Evolutionary conservation across 2,797 vertebrate genomes (phyloP), one percentile per base, ranked within the genome.

Genomic region (Cyprinodon diabolis): DNA sequence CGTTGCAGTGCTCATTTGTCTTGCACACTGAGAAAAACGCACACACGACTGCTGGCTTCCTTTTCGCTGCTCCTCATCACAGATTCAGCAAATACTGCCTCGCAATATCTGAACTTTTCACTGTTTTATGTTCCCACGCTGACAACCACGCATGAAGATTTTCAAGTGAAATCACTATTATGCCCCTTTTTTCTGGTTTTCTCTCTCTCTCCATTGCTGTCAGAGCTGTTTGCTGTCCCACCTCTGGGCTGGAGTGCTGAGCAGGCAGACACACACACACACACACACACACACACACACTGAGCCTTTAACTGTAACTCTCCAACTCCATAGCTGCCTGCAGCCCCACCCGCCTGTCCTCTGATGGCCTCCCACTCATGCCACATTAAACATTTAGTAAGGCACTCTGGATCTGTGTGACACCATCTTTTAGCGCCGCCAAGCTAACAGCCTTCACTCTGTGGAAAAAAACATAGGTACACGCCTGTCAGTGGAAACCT

Each of bases 341-440:
- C 83, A 82, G 85, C 90, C 88, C 87, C 89, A 84, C 87, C 83
- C 67, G 72, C 88, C 87, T 83, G 85, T 91, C 86, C 90, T 88
- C 86, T 82, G 85, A 92, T 90, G 91, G 92, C 91, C 91, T 93
- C 90, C 90, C 86, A 88, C 91, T 91, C 91, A 90, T 90, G 91
- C 89, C 90, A 93, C 92, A 94, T 94, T 93, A 94, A 93, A 94
- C 91, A 93, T 94, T 94, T 92, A 94, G 88, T 72, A 84, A 89
- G 84, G 87, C 91, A 91, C 91, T 93, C 90, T 91, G 90, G 88
- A 84, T 92, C 87, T 76, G 80, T 87, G 90, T 90, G 92, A 92
- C 90, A 91, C 90, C 83, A 85, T 93, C 90, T 92, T 91, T 91
- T 90, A 90, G 89, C 80, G 2, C 88, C 84, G 74, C 82, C 86